A percentile compares a stretch with the other conserved stretches of the same genome.
phyloP scores from a whole-genome alignment of 2,797 vertebrate species.

The Pitangus sulphuratus region DNA sequence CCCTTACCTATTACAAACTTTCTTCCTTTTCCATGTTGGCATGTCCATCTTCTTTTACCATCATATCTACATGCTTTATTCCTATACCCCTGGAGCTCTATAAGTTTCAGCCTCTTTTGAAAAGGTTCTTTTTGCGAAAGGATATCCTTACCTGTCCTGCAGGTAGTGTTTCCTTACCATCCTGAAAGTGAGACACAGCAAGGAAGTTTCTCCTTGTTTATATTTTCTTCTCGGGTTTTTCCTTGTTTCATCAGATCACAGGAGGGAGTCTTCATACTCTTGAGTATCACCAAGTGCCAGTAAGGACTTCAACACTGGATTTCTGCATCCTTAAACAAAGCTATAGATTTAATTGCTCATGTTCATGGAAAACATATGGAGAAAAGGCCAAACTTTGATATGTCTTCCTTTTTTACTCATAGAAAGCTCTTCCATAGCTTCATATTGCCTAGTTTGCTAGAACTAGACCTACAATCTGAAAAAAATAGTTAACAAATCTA shows the following conservation, averaged over 20 bases:
- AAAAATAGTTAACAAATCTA: neutral
- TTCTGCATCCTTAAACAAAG: neutral
- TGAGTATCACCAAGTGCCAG: neutral
- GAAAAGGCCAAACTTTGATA: neutral
- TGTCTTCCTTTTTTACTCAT: neutral
- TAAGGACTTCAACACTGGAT: neutral
- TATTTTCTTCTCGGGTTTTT: neutral
- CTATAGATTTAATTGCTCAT: neutral
- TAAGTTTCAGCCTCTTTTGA: neutral
- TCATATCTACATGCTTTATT: neutral
- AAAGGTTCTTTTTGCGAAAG: neutral
- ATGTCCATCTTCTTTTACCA: neutral
- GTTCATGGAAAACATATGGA: neutral
- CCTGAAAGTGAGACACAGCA: neutral
- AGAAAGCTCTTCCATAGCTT: neutral
- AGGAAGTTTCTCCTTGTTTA: neutral
- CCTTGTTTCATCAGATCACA: neutral
- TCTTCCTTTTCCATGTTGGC: neutral
- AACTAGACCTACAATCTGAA: neutral
- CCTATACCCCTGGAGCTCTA: neutral
- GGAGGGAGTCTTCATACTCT: neutral
- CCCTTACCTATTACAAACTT: neutral
- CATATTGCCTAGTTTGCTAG: neutral
- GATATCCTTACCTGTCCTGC: neutral
- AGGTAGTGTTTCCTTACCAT: neutral